A percentile compares a stretch with the other conserved stretches of the same genome.
Evolutionary conservation across 2,797 vertebrate genomes (phyloP).

Genomic region (Schizothorax lantsangensis): DNA sequence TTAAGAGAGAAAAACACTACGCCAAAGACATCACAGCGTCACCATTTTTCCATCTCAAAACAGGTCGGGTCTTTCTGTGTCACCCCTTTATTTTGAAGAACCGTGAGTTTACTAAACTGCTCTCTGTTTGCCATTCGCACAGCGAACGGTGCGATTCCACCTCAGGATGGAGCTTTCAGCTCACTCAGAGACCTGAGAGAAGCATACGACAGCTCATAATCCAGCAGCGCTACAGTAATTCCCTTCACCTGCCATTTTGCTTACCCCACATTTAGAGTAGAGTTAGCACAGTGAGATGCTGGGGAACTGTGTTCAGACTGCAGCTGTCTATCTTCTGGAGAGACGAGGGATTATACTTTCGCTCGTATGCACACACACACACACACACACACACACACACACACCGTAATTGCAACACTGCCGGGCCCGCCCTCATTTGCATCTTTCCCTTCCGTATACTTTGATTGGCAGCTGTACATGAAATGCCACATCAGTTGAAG

Average conservation of each 20-base stretch:
- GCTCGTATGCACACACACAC: slow-evolving; percentile 24
- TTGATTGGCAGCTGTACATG: slow-evolving; percentile 99
- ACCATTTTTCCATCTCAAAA: slow-evolving; percentile 8
- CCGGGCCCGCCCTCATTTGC: slow-evolving; percentile 94
- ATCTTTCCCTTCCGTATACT: slow-evolving; percentile 81
- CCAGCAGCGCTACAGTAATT: slow-evolving; percentile 51
- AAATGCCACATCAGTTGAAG: slow-evolving; percentile 99
- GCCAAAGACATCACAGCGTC: neutral
- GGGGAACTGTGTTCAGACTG: slow-evolving; percentile 71
- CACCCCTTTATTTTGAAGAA: slow-evolving; percentile 38
- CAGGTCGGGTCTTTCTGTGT: neutral
- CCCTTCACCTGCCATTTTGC: slow-evolving; percentile 62
- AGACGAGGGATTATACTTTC: slow-evolving; percentile 69
- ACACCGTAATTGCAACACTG: slow-evolving; percentile 89
- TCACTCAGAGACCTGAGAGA: slow-evolving; percentile 55
- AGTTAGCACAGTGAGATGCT: slow-evolving; percentile 53
- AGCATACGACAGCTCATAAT: slow-evolving; percentile 59
- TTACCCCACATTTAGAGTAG: slow-evolving; percentile 56
- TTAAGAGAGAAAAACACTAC: neutral
- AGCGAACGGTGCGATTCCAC: neutral
- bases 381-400: slow-evolving; percentile 44
- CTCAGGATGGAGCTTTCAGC: slow-evolving; percentile 39
- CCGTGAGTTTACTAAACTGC: slow-evolving; percentile 21
- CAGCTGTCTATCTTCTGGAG: slow-evolving; percentile 86
- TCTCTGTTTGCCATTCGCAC: slow-evolving; percentile 8